phyloP scores from a whole-genome alignment of 2,888 invertebrate genomes.

The Monoplex corrugatus region DNA sequence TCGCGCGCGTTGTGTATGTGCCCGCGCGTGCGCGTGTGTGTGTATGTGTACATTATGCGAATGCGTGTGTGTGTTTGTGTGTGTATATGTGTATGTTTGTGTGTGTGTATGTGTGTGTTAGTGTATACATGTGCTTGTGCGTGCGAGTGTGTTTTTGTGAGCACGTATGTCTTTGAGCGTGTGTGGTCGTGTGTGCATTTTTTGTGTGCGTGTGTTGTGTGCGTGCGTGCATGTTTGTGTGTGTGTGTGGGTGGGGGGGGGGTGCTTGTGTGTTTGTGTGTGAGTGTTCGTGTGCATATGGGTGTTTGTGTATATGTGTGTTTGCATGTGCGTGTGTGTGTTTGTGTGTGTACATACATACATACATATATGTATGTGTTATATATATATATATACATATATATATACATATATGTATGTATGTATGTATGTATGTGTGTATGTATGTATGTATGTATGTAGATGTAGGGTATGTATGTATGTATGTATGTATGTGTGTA shows the following conservation, averaged over 20 bases:
- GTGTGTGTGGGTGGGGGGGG: background rate
- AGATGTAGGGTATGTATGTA: background rate
- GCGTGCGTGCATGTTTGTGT: background rate
- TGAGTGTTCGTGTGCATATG: too few relatives aligned
- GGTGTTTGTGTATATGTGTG: background rate
- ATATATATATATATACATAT: too few relatives aligned
- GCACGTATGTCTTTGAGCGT: background rate
- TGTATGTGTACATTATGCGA: background rate
- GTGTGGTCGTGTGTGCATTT: background rate
- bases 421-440: too few relatives aligned
- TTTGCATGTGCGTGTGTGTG: background rate
- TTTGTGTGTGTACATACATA: background rate
- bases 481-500: background rate
- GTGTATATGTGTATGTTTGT: background rate
- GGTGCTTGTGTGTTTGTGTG: background rate
- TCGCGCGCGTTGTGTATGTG: too few relatives aligned
- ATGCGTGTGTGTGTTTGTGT: slow-evolving; percentile 5
- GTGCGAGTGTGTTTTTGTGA: background rate
- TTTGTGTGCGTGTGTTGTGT: background rate
- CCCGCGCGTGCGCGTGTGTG: background rate
- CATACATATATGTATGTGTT: background rate
- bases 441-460: too few relatives aligned
- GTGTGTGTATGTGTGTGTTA: background rate
- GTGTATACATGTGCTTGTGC: background rate
- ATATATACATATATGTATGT: too few relatives aligned